Percentiles rank a stretch among this genome's conserved stretches.
Evolutionary conservation across 2,113 vertebrate genomes (phyloP).

Genomic region (Solea senegalensis): DNA sequence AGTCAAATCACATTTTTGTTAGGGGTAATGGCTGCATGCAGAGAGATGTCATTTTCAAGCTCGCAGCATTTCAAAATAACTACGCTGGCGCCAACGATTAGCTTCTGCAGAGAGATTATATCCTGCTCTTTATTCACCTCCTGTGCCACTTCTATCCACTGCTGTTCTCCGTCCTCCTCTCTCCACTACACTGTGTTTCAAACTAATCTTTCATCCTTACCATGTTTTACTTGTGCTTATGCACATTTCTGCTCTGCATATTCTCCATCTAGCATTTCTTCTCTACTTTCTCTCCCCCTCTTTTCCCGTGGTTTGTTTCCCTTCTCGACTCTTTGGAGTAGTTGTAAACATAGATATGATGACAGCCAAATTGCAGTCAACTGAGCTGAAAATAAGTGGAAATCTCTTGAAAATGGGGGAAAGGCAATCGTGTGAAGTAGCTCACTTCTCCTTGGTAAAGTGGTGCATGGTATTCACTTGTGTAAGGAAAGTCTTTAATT

Average conservation of each 20-base stretch:
- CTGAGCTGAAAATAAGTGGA: conserved; percentile 8
- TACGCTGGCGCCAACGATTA: conserved; percentile 3
- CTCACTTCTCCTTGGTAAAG: not conserved
- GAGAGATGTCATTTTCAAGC: not conserved
- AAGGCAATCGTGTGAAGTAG: not conserved
- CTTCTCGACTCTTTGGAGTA: not conserved
- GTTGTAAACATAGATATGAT: conserved; percentile 2
- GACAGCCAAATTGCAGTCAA: not conserved
- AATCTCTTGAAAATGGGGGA: conserved; percentile 7
- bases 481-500: not conserved
- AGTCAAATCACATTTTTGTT: conserved; percentile 20
- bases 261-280: not conserved
- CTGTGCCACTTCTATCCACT: not conserved
- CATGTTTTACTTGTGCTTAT: not conserved
- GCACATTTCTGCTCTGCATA: not conserved
- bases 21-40: not conserved
- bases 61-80: conserved; percentile 16
- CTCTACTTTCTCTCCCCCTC: not conserved
- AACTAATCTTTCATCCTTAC: not conserved
- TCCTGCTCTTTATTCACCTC: not conserved
- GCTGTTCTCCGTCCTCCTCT: not conserved
- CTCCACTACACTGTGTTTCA: not conserved
- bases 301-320: conserved; percentile 13
- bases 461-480: not conserved
- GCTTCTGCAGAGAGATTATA: not conserved